A percentile compares a stretch with the other conserved stretches of the same genome.
Evolutionary conservation across 2,113 vertebrate species (phyloP).

Genomic region (Ramphastos sulfuratus): DNA sequence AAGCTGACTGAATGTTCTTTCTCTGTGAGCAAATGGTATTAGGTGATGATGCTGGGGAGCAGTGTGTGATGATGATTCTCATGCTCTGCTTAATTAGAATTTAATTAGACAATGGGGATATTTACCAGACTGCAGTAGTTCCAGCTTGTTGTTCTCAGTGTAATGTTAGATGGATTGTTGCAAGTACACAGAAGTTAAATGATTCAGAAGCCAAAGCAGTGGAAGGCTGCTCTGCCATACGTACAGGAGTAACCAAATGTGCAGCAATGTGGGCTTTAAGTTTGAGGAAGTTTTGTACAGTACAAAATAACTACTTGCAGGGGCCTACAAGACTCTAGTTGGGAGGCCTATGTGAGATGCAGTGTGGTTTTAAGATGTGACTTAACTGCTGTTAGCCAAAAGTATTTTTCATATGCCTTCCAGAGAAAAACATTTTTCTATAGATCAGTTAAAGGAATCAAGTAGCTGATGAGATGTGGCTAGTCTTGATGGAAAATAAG

Average conservation of each 20-base stretch:
- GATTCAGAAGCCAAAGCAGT: background rate
- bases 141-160: background rate
- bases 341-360: background rate
- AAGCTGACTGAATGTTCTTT: background rate
- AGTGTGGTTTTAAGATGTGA: background rate
- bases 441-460: background rate
- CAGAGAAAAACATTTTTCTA: background rate
- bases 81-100: background rate
- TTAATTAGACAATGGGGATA: background rate
- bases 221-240: background rate
- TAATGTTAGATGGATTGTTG: background rate
- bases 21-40: background rate
- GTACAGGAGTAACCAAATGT: background rate
- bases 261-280: background rate
- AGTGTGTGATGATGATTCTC: background rate
- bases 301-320: background rate
- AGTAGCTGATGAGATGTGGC: background rate
- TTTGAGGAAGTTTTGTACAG: background rate
- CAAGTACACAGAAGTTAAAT: background rate
- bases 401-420: background rate
- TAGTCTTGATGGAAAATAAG: background rate
- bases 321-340: background rate
- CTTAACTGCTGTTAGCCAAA: background rate
- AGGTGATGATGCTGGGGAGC: background rate
- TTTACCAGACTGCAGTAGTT: background rate